These are phyloP conservation scores for Ctenicera cuprea DNA, from an alignment of 2,888 invertebrate species.

Conservation along the genomic window DNA sequence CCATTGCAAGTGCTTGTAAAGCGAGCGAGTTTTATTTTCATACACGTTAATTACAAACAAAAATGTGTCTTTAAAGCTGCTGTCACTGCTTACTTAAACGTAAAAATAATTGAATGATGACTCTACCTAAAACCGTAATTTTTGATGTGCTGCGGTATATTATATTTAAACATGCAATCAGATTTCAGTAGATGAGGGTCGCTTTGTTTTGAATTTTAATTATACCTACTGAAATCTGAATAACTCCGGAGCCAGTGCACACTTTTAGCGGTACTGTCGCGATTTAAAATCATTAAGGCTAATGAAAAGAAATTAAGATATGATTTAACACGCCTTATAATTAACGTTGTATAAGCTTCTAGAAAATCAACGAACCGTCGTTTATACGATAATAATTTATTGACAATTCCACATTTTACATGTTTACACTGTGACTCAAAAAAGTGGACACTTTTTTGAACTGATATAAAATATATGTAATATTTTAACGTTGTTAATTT, in stretches of 20 bases:
- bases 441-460: no score
- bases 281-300: conserved; percentile 13
- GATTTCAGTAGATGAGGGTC: conserved; percentile 5
- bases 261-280: conserved; percentile 19
- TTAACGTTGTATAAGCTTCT: conserved; percentile 8
- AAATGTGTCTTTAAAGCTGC: conserved; percentile 7
- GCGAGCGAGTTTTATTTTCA: conserved; percentile 8
- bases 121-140: conserved; percentile 16
- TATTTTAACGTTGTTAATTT: no score
- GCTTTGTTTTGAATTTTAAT: conserved; percentile 27
- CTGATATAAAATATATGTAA: no score
- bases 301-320: conserved; percentile 23
- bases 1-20: neutral
- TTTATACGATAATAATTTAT: neutral
- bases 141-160: conserved; percentile 3
- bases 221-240: conserved; percentile 19
- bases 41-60: conserved; percentile 6
- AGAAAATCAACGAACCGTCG: neutral
- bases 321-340: conserved; percentile 16
- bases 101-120: conserved; percentile 23
- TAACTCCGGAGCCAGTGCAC: neutral
- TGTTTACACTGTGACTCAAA: no score
- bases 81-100: conserved; percentile 14
- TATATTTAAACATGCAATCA: conserved; percentile 18
- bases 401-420: no score